Evolutionary conservation across 2,888 invertebrate genomes (phyloP), one percentile per base, ranked within the genome.

Genomic region (Andrena minutula): DNA sequence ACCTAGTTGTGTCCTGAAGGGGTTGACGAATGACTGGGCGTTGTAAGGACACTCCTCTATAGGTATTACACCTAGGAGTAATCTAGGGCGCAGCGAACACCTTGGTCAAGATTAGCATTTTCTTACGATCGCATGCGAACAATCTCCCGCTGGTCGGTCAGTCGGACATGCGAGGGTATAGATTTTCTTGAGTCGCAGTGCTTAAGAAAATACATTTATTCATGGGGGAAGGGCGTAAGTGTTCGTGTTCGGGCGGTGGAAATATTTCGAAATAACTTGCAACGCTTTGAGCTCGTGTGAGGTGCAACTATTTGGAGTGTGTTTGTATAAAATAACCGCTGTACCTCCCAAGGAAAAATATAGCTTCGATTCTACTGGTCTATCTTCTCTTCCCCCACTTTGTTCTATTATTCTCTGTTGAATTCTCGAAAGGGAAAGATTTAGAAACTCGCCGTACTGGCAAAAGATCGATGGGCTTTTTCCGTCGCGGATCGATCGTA

Each of bases 161-260:
- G 79, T 75, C 53, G 68, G 80, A 78, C 89, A 90, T 86, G 91
- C 89, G 73, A 90, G 80, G 64, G 77, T 92, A 91, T 92, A 85
- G 89, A 90, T 91, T 92, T 90, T 89, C 86, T 75, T 53, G 23
- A 30, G 70, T 75, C 51, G 58, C 41, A 23, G 49, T 30, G 72
- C 26, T 60, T 35, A 64, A 75, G 75, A 58, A 63, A 63, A 32
- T 4, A 28, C 7, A 35, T 69, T 51, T 51, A 72, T 16, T 23
- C 20, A 12, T n/a, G 58, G 28, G 16, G 16, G 30, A 0, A 26
- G 32, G 8, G 32, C 2, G 28, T 12, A 26, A 26, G 16, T 6
- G 51, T 51, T 16, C n/a, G 20, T 51, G 51, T 51, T n/a, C 7
- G 20, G 51, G 41, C 41, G 41, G 12, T 41, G 12, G 12, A 41